Percentiles rank a stretch among this genome's conserved stretches.
Evolutionary conservation across 2,888 invertebrate genomes (phyloP).

Genomic region (Drosophila setosimentum): DNA sequence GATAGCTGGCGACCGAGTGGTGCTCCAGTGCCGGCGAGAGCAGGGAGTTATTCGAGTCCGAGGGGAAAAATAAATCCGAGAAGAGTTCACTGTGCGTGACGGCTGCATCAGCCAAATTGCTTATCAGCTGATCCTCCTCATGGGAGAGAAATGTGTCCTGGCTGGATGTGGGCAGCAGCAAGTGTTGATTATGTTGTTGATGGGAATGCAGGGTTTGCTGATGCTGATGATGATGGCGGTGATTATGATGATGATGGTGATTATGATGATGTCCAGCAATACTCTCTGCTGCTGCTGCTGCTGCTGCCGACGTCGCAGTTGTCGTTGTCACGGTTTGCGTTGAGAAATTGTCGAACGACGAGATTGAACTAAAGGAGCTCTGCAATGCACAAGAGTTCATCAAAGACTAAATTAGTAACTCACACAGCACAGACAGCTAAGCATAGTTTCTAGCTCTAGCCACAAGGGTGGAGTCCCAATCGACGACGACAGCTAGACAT

Average conservation of each 20-base stretch:
- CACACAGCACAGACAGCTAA: neutral
- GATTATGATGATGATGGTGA: slow-evolving; percentile 53
- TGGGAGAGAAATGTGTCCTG: slow-evolving; percentile 71
- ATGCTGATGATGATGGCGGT: slow-evolving; percentile 73
- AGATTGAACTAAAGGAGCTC: slow-evolving; percentile 85
- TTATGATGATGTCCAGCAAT: slow-evolving; percentile 72
- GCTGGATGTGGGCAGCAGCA: slow-evolving; percentile 46
- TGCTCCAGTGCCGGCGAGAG: slow-evolving; percentile 76
- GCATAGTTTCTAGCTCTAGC: slow-evolving; percentile 23
- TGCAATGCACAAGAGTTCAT: slow-evolving; percentile 76
- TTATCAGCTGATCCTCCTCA: slow-evolving; percentile 81
- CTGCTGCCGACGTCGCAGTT: slow-evolving; percentile 58
- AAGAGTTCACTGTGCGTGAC: slow-evolving; percentile 82
- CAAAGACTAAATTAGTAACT: slow-evolving; percentile 68
- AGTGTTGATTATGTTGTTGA: slow-evolving; percentile 70
- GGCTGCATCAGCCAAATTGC: slow-evolving; percentile 76
- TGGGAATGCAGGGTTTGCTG: slow-evolving; percentile 61
- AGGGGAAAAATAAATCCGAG: slow-evolving; percentile 84
- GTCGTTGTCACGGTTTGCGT: slow-evolving; percentile 81
- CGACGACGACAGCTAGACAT: slow-evolving; percentile 50
- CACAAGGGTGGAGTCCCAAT: slow-evolving; percentile 58
- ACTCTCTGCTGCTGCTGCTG: slow-evolving; percentile 53
- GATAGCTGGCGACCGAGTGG: slow-evolving; percentile 60
- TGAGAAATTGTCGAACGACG: slow-evolving; percentile 85
- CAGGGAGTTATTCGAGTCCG: slow-evolving; percentile 84